A percentile compares a stretch with the other conserved stretches of the same genome.
These are phyloP conservation scores for Hydractinia symbiolongicarpus DNA, from an alignment of 30 jellyfish, hydroid and myxozoan species.

Conservation along the genomic window DNA sequence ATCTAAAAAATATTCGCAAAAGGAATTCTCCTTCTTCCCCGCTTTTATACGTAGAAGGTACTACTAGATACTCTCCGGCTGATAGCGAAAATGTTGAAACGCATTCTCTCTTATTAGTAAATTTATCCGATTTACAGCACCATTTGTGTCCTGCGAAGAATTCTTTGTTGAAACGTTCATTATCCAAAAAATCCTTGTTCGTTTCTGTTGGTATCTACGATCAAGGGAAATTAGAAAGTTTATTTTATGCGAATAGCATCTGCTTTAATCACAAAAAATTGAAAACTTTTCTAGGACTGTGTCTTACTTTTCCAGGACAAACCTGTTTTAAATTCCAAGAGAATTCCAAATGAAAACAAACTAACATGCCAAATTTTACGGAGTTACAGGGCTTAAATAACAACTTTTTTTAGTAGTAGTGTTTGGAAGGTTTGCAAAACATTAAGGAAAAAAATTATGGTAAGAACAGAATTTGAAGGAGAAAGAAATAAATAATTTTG, in stretches of 20 bases:
- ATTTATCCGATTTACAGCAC: conserved; percentile 70
- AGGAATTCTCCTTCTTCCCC: conserved; percentile 86
- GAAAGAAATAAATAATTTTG: too few relatives aligned
- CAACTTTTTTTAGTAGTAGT: too few relatives aligned
- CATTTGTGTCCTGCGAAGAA: conserved; percentile 70
- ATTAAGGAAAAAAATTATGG: too few relatives aligned
- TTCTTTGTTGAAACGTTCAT: conserved; percentile 70
- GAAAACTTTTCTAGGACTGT: too few relatives aligned
- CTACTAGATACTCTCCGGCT: conserved; percentile 69
- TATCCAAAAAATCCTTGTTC: conserved; percentile 33
- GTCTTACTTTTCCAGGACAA: too few relatives aligned
- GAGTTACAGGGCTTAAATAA: too few relatives aligned
- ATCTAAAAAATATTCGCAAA: conserved; percentile 49
- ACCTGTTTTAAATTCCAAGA: background rate
- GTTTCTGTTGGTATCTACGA: conserved; percentile 58
- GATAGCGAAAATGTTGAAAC: conserved; percentile 75
- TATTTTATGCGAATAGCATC: too few relatives aligned
- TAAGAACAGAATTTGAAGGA: too few relatives aligned
- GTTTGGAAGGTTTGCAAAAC: too few relatives aligned
- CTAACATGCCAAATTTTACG: too few relatives aligned
- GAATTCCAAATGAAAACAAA: background rate
- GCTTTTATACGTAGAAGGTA: conserved; percentile 82
- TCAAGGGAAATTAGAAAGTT: background rate
- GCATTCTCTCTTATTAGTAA: conserved; percentile 74
- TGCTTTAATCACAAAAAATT: too few relatives aligned